These are phyloP conservation scores for Nysson spinosus DNA, from an alignment of 2,888 invertebrate species.

Conservation along the genomic window DNA sequence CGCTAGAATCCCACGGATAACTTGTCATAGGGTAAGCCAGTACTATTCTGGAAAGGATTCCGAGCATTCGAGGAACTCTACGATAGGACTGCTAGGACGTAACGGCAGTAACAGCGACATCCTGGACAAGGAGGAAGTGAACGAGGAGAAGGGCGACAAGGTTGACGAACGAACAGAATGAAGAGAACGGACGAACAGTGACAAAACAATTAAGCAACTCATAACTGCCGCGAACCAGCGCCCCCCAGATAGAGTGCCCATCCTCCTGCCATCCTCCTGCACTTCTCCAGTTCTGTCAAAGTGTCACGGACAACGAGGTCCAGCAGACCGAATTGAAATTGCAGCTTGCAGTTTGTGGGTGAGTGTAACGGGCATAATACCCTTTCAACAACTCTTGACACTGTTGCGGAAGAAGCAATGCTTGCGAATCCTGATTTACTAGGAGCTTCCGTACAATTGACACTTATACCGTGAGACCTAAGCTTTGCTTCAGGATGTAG, in stretches of 20 bases:
- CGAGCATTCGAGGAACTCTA: conserved; percentile 54
- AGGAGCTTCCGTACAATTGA: conserved; percentile 29
- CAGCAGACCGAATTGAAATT: conserved; percentile 75
- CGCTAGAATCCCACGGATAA: conserved; percentile 54
- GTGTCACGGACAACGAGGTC: conserved; percentile 75
- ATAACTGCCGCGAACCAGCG: conserved; percentile 74
- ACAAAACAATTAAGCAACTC: conserved; percentile 77
- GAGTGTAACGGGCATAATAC: conserved; percentile 67
- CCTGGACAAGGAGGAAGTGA: conserved; percentile 37
- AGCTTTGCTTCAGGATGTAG: too few relatives aligned
- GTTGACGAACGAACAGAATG: conserved; percentile 32
- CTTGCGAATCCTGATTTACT: conserved; percentile 23
- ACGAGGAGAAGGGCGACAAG: conserved; percentile 20
- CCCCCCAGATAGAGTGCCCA: conserved; percentile 55
- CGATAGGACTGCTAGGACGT: conserved; percentile 34
- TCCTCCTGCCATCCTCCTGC: not conserved
- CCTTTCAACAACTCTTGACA: conserved; percentile 49
- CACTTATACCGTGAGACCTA: not conserved
- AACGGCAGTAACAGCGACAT: conserved; percentile 48
- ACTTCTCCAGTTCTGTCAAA: conserved; percentile 72
- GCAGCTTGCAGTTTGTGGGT: conserved; percentile 63
- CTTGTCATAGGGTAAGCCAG: conserved; percentile 55
- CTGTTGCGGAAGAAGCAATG: conserved; percentile 45
- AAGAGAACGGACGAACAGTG: conserved; percentile 68
- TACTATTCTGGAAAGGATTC: conserved; percentile 57